Conservation (phyloP, 2,888 invertebrate species). For the Netelia melanura region DNA sequence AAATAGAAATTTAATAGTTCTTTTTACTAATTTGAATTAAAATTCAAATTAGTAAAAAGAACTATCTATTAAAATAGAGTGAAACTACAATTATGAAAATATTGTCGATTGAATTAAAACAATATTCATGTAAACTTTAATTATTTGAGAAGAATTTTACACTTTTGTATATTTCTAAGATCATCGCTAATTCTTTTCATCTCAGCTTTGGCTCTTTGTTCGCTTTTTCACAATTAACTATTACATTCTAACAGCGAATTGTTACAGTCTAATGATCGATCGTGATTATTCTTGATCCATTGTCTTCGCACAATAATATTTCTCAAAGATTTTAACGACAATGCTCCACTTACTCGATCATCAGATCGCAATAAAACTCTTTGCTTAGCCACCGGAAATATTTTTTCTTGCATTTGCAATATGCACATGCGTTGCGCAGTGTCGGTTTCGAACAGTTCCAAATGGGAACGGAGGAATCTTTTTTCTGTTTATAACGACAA, state of each 20-base stretch:
- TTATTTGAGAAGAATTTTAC: not conserved
- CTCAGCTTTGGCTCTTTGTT: not conserved
- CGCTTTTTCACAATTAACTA: not conserved
- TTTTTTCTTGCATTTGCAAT: not conserved
- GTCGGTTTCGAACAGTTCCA: not conserved
- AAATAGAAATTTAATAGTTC: too few relatives aligned
- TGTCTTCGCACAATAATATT: not conserved
- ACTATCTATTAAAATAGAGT: too few relatives aligned
- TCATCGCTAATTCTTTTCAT: not conserved
- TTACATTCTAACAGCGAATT: too few relatives aligned
- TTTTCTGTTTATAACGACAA: not conserved
- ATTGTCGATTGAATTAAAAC: not conserved
- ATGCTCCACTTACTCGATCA: constrained; percentile 1
- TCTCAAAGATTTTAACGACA: not conserved
- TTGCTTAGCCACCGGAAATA: not conserved
- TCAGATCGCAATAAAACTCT: constrained; percentile 11
- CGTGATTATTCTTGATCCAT: not conserved
- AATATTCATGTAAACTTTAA: not conserved
- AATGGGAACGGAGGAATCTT: not conserved
- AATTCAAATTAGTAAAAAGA: too few relatives aligned
- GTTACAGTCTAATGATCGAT: too few relatives aligned
- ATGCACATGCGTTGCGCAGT: not conserved
- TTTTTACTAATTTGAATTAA: too few relatives aligned
- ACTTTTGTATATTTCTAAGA: not conserved
- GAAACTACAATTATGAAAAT: not conserved